Conservation (phyloP, 2,888 invertebrate species). For the Drosophila gaucha region DNA sequence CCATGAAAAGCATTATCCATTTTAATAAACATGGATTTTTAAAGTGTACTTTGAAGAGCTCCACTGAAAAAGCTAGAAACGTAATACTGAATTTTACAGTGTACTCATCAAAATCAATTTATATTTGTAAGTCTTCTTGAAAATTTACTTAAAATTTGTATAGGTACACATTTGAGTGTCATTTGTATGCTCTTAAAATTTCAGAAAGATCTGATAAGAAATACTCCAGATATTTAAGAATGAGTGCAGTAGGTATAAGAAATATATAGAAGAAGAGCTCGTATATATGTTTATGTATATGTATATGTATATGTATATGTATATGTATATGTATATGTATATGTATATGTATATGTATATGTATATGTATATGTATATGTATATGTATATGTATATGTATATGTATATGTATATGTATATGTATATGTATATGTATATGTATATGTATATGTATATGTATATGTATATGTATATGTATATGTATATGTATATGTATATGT, state of each 20-base stretch:
- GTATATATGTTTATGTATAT: too few species aligned
- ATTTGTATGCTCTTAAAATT: not conserved
- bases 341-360: not conserved
- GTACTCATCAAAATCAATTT: not conserved
- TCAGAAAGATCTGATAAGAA: not conserved
- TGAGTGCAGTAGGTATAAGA: not conserved
- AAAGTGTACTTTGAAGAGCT: too few species aligned
- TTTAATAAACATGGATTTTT: too few species aligned
- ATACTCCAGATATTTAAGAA: not conserved
- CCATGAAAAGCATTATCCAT: too few species aligned
- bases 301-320: not conserved
- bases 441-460: not conserved
- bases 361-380: too few species aligned
- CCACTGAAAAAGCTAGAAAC: not conserved
- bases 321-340: not conserved
- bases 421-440: not conserved
- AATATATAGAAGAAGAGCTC: too few species aligned
- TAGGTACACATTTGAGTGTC: not conserved
- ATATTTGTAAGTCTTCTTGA: not conserved
- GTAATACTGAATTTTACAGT: not conserved
- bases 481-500: not conserved
- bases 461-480: not conserved
- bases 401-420: too few species aligned
- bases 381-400: not conserved
- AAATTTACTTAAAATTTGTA: not conserved